Evolutionary conservation across 2,113 vertebrate species (phyloP), one percentile per base, ranked within the genome.

Genomic region (Miniopterus natalensis): DNA sequence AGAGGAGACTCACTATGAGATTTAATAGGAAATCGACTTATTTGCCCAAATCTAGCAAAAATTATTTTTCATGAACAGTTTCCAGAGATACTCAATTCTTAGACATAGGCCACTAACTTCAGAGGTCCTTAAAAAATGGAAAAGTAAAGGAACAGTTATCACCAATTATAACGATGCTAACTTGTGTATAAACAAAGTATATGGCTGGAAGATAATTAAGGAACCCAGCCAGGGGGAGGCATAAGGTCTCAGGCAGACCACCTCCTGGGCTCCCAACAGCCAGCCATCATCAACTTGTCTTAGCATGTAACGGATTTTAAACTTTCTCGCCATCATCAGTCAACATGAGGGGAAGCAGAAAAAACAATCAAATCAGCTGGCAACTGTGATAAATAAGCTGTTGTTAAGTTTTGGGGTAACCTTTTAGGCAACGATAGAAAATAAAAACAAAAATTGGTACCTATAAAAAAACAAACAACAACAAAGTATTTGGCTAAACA

Each of bases 51-150:
- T 80, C 27, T 21, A 80, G 23, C 31, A 36, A 90, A 92, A 90
- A 51, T 49, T 47, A 77, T 81, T 94, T 79, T 66, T 87, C 15
- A n/a, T 23, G 2, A 94, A 18, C 29, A 75, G 53, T 83, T 93
- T 93, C 68, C 79, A 93, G 68, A 66, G 53, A 86, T 40, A 27
- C 90, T 94, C 59, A 57, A 70, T 85, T 94, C 3, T 88, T 90
- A 71, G 59, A 29, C 71, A 75, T 23, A 78, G 66, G 29, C 6
- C 47, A 81, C 87, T 71, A 55, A 80, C 70, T 87, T 86, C n/a
- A 83, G 42, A 92, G 73, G 25, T 77, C 59, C 18, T 93, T 92
- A 17, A 63, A 36, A 84, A 70, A 31, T 18, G 18, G 63, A 81
- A 90, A 86, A 68, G 3, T 21, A 70, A 66, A 95, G 31, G 14